Evolutionary conservation across 2,888 invertebrate species (phyloP), one percentile per base, ranked within the genome.

Genomic region (Acheta domesticus): DNA sequence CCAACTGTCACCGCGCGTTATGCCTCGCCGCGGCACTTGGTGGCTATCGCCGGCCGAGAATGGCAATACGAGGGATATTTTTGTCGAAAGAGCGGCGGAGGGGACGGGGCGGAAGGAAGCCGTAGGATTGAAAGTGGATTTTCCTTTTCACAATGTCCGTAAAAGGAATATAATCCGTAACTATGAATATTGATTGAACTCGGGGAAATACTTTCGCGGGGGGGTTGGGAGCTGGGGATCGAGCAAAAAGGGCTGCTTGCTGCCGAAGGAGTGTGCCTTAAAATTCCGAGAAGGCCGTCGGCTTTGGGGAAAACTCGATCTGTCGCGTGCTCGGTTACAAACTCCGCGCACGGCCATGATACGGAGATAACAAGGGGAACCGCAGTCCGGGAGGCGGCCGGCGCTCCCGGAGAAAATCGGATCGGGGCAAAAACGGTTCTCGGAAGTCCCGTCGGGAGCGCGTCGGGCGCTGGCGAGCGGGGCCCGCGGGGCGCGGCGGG

Each of bases 291-390:
- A 62, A n/a, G 62, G n/a, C 1, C 14, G 16, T 62, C 62, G 62
- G 14, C 62, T 62, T n/a, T 8, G 62, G 62, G 62, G 62, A 11
- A 62, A 62, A 62, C 62, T 14, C 62, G 62, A 62, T 62, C 62
- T 62, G 62, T 62, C 62, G 62, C 62, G 14, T 62, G 16, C 62
- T 11, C 62, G n/a, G 62, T 19, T n/a, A n/a, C 62, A 62, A n/a
- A 62, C 62, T 62, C 62, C 62, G 14, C 62, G 14, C 62, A 62
- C 36, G 62, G 62, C n/a, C 62, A 62, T 62, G 62, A 62, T 62
- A 62, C 62, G 62, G 62, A 62, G 62, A 62, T 62, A 62, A 62
- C 62, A 62, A 62, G 62, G n/a, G n/a, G 62, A 62, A 62, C 62
- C 62, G n/a, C 62, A 62, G 62, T n/a, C 14, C 62, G 62, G n/a